phyloP scores from a whole-genome alignment of 2,888 invertebrate genomes.

The Athalia cordata region DNA sequence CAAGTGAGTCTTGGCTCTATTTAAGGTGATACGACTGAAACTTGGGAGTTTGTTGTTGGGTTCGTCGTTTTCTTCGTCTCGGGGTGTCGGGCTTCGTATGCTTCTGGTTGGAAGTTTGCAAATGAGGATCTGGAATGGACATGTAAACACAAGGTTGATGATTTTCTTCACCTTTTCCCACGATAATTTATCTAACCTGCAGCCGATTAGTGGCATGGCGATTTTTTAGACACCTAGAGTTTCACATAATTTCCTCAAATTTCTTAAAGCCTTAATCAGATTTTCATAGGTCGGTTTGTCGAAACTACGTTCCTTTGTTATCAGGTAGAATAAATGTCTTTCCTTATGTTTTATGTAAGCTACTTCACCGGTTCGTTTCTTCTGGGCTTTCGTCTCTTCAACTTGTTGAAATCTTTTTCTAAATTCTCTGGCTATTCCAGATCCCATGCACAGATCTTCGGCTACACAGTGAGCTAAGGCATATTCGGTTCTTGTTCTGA shows the following conservation, averaged over 20 bases:
- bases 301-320: constrained; percentile 33
- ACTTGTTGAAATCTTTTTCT: background rate
- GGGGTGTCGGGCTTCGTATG: background rate
- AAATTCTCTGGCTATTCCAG: constrained; percentile 25
- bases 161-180: constrained; percentile 77
- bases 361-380: background rate
- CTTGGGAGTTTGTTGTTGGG: background rate
- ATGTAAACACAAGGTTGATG: constrained; percentile 75
- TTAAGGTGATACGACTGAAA: background rate
- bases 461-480: constrained; percentile 24
- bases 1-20: background rate
- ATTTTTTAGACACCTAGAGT: constrained; percentile 73
- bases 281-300: constrained; percentile 29
- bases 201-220: constrained; percentile 81
- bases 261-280: background rate
- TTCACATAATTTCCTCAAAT: background rate
- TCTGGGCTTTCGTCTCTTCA: background rate
- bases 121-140: constrained; percentile 48
- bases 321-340: constrained; percentile 29
- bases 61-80: background rate
- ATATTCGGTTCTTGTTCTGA: too few relatives aligned
- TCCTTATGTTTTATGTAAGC: background rate
- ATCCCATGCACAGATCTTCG: constrained; percentile 5
- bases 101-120: background rate
- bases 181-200: constrained; percentile 80